Evolutionary conservation across 2,113 vertebrate genomes (phyloP).

Genomic region (Tympanuchus pallidicinctus): DNA sequence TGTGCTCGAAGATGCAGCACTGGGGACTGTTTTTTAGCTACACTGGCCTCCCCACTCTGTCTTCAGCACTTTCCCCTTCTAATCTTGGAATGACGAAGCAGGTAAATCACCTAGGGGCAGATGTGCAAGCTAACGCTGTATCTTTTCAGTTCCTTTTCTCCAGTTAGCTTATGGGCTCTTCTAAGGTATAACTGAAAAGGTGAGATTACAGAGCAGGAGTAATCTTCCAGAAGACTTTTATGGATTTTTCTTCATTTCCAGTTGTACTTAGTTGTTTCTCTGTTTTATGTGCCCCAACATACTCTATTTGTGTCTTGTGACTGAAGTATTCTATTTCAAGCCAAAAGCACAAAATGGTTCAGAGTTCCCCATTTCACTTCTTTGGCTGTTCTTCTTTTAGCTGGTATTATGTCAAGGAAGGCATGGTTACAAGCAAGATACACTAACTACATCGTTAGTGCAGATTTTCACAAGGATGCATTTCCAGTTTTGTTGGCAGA

Average conservation of each 20-base stretch:
- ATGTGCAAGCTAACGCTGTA: background rate
- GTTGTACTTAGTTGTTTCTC: background rate
- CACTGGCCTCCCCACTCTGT: accelerated
- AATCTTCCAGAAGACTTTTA: background rate
- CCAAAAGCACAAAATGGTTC: background rate
- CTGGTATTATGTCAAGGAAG: background rate
- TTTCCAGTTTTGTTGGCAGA: background rate
- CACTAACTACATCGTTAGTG: background rate
- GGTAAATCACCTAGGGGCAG: background rate
- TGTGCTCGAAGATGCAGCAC: background rate
- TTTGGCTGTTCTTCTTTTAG: background rate
- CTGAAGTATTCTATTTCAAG: background rate
- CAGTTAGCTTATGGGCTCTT: background rate
- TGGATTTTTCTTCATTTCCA: background rate
- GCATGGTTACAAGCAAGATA: slow-evolving; percentile 2
- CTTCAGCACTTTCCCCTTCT: background rate
- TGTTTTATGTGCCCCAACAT: background rate
- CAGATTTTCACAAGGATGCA: background rate
- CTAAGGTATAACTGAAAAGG: background rate
- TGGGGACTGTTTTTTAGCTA: background rate
- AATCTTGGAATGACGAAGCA: background rate
- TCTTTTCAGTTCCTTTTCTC: background rate
- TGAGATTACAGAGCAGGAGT: background rate
- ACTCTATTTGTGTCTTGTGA: background rate
- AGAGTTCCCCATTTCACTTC: background rate